Conservation (phyloP, 2,113 vertebrate genomes). For the Bettongia penicillata region DNA sequence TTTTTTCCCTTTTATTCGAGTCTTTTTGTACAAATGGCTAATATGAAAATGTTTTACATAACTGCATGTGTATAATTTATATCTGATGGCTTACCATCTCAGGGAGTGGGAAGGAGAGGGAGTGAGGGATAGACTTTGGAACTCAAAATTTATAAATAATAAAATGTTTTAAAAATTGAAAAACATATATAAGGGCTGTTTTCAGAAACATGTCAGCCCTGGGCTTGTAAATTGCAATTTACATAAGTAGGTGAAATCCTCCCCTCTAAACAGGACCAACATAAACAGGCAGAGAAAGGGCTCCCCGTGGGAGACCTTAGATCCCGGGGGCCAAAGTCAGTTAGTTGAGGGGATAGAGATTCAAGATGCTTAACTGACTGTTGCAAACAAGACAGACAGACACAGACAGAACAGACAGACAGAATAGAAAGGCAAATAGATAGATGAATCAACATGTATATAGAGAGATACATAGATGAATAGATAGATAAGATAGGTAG, state of each 20-base stretch:
- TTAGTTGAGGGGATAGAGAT: background rate
- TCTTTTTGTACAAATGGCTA: too few species aligned
- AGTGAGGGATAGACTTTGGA: too few species aligned
- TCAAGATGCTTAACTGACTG: background rate
- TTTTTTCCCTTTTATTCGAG: too few species aligned
- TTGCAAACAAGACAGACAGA: background rate
- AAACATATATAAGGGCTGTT: slow-evolving; percentile 61
- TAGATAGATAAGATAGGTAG: background rate
- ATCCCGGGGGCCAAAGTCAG: background rate
- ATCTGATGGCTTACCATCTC: too few species aligned
- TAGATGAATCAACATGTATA: background rate
- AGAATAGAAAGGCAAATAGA: background rate
- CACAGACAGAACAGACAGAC: background rate
- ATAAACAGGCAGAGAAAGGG: background rate
- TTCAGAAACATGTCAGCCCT: slow-evolving; percentile 51
- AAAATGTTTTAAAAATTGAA: too few species aligned
- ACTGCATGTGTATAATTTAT: too few species aligned
- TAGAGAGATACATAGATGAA: background rate
- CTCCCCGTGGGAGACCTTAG: background rate
- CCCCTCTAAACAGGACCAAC: background rate
- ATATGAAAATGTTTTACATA: too few species aligned
- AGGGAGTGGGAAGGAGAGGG: too few species aligned
- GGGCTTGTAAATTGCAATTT: slow-evolving; percentile 37
- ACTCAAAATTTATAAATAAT: too few species aligned
- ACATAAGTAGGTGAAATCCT: slow-evolving; percentile 33